A percentile compares a stretch with the other conserved stretches of the same genome.
Evolutionary conservation across 2,888 invertebrate species (phyloP).

Genomic region (Eupeodes luniger): DNA sequence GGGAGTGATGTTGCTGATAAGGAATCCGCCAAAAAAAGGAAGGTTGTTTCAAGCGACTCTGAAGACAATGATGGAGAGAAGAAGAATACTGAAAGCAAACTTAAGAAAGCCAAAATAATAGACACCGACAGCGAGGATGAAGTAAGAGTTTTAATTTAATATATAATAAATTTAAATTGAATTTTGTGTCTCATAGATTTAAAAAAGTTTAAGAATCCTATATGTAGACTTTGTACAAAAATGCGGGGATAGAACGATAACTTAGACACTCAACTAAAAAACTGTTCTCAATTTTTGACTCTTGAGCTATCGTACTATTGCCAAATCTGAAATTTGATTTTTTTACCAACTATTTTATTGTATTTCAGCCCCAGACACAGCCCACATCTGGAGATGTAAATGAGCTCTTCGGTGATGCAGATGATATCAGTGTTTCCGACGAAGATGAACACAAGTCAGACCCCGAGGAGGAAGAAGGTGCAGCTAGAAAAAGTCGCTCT

Average conservation of each 20-base stretch:
- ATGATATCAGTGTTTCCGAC: constrained; percentile 95
- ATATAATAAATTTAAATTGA: background rate
- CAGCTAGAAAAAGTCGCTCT: constrained; percentile 79
- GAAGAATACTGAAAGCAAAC: constrained; percentile 81
- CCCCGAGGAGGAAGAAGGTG: constrained; percentile 79
- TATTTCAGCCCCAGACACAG: constrained; percentile 72
- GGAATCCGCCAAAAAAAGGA: constrained; percentile 82
- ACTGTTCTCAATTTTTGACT: no score
- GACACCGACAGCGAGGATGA: constrained; percentile 89
- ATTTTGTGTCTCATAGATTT: no score
- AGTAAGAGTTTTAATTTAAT: constrained; percentile 61
- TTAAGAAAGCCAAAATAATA: constrained; percentile 85
- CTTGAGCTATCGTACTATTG: no score
- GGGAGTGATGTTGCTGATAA: constrained; percentile 81
- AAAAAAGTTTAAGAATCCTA: no score
- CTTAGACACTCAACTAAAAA: no score
- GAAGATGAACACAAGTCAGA: constrained; percentile 85
- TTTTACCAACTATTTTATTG: constrained; percentile 78
- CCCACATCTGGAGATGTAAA: constrained; percentile 85
- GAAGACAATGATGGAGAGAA: constrained; percentile 81
- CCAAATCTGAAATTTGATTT: no score
- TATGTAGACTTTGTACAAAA: no score
- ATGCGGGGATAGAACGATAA: no score
- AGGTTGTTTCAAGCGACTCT: constrained; percentile 85
- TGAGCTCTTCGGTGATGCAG: constrained; percentile 96